Evolutionary conservation across 2,113 vertebrate species (phyloP).

Genomic region (Oncorhynchus gorbuscha): DNA sequence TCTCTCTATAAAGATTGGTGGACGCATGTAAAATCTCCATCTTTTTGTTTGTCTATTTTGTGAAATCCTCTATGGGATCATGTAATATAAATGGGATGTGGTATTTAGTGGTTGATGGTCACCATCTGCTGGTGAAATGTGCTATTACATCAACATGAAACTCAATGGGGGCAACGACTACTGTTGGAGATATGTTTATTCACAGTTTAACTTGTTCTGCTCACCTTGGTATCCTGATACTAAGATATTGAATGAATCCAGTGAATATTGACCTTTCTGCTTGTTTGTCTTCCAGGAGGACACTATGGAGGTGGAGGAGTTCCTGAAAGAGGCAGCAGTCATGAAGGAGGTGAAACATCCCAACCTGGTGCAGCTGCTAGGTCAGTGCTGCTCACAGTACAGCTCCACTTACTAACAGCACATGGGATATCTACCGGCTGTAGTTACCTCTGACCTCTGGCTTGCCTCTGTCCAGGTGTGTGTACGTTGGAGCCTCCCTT

Average conservation of each 20-base stretch:
- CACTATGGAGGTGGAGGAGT: slow-evolving; percentile 99
- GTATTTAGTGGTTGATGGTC: slow-evolving; percentile 1
- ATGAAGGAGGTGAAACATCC: slow-evolving; percentile 99
- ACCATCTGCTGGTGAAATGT: slow-evolving; percentile 56
- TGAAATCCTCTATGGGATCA: not conserved
- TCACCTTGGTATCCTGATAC: slow-evolving; percentile 1
- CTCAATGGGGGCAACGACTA: not conserved
- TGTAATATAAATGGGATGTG: not conserved
- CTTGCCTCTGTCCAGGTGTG: slow-evolving; percentile 78
- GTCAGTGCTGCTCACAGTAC: slow-evolving; percentile 52
- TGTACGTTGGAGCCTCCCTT: slow-evolving; percentile 97
- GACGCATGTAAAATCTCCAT: not conserved
- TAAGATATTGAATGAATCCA: not conserved
- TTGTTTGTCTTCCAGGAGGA: slow-evolving; percentile 80
- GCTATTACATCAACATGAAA: not conserved
- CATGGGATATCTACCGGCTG: not conserved
- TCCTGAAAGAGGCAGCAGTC: slow-evolving; percentile 96
- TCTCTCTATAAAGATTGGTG: not conserved
- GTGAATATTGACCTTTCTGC: not conserved
- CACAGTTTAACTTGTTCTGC: too few relatives aligned
- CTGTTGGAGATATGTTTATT: not conserved
- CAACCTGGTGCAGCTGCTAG: slow-evolving; percentile 90
- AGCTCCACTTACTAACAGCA: not conserved
- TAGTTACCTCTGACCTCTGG: not conserved
- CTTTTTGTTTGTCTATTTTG: not conserved